Conservation (phyloP, 2,113 vertebrate genomes). For the Pterophyllum scalare region DNA sequence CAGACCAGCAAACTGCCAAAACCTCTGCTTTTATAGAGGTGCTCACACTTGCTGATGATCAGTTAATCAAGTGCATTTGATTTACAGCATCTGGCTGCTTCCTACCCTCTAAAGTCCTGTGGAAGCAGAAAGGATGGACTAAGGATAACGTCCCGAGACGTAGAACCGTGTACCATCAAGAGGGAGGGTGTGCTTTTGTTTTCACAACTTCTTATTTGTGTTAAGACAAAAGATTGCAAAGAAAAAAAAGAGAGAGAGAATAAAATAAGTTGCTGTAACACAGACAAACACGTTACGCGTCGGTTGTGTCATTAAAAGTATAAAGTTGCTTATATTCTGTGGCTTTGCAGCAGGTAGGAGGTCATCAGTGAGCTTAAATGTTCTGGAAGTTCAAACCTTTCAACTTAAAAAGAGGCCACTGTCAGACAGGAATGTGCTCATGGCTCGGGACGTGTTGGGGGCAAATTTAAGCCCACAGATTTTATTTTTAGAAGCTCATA, state of each 20-base stretch:
- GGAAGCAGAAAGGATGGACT: too few relatives aligned
- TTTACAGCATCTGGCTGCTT: too few relatives aligned
- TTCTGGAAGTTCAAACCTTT: background rate
- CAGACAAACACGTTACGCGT: background rate
- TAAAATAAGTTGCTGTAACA: background rate
- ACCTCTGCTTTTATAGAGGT: background rate
- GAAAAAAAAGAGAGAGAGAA: background rate
- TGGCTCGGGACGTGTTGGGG: background rate
- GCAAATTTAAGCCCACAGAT: background rate
- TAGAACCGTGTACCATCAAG: background rate
- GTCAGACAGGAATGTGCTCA: background rate
- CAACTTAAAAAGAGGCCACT: background rate
- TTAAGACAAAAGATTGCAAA: background rate
- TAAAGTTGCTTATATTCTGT: background rate
- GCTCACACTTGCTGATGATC: background rate
- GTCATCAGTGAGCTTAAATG: background rate
- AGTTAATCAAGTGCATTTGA: too few relatives aligned
- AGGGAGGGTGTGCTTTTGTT: background rate
- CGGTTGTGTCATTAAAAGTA: background rate
- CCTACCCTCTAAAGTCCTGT: too few relatives aligned
- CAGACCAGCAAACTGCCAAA: background rate
- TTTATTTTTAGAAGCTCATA: background rate
- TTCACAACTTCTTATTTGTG: too few relatives aligned
- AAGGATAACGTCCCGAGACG: background rate
- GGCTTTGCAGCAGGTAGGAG: background rate